A percentile compares a stretch with the other conserved stretches of the same genome.
Conservation (phyloP, 2,888 invertebrate species). For the Lepidonotus clava region DNA sequence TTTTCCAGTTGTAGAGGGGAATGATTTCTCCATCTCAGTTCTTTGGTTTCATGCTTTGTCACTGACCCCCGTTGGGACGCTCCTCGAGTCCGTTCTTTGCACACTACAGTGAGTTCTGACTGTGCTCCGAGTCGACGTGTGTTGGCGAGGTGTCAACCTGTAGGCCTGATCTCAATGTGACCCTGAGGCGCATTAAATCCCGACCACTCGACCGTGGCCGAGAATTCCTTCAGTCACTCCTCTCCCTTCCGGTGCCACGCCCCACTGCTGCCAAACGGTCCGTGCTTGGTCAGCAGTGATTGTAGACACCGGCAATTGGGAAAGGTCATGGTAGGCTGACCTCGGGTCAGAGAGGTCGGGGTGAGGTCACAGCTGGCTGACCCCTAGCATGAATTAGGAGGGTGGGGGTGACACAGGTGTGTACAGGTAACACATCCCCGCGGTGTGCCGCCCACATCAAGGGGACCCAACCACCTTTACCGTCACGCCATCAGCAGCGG, state of each 20-base stretch:
- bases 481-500: constrained; percentile 11
- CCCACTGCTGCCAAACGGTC: not conserved
- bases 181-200: not conserved
- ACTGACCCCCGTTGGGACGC: too few species aligned
- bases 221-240: not conserved
- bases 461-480: not conserved
- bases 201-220: not conserved
- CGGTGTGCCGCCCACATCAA: not conserved
- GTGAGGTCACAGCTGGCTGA: constrained; percentile 40
- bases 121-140: not conserved
- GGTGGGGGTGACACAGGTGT: constrained; percentile 32
- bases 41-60: too few species aligned
- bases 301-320: not conserved
- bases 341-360: constrained; percentile 20
- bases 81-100: too few species aligned
- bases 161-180: constrained; percentile 2
- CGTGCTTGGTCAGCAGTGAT: not conserved
- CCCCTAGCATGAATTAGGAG: not conserved
- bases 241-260: not conserved
- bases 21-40: too few species aligned
- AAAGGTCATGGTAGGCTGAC: not conserved
- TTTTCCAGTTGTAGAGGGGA: too few species aligned
- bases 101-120: not conserved
- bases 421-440: constrained; percentile 37
- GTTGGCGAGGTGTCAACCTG: constrained; percentile 19